A percentile compares a stretch with the other conserved stretches of the same genome.
phyloP scores from a whole-genome alignment of 2,113 vertebrate genomes.

The Piprites chloris region DNA sequence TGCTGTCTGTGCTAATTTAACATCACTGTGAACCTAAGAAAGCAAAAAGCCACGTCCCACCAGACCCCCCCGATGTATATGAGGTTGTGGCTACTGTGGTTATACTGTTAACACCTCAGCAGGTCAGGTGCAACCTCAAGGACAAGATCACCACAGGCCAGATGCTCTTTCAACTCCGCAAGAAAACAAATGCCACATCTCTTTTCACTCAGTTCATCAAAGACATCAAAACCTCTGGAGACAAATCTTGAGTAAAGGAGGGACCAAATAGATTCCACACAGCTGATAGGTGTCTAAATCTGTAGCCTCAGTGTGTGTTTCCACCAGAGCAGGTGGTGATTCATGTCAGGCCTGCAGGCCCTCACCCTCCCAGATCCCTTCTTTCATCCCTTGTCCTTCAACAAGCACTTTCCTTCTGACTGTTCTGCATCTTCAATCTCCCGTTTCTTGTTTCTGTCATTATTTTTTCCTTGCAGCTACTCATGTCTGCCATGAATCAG shows the following conservation, averaged over 20 bases:
- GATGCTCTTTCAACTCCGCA: not conserved
- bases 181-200: not conserved
- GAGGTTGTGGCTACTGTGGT: not conserved
- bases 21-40: not conserved
- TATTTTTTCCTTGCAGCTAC: not conserved
- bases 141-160: not conserved
- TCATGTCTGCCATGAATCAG: not conserved
- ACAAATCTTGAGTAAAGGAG: not conserved
- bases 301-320: not conserved
- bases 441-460: not conserved
- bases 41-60: not conserved
- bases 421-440: not conserved
- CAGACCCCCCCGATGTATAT: not conserved
- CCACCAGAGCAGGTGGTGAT: not conserved
- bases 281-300: not conserved
- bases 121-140: not conserved
- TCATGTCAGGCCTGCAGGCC: not conserved
- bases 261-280: not conserved
- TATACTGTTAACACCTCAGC: not conserved
- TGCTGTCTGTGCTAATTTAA: not conserved
- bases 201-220: not conserved
- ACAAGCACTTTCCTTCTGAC: not conserved
- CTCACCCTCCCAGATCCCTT: not conserved
- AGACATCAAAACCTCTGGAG: not conserved
- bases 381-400: not conserved